Percentiles rank a stretch among this genome's conserved stretches.
phyloP scores from a whole-genome alignment of 2,113 vertebrate genomes.

The Equus przewalskii region DNA sequence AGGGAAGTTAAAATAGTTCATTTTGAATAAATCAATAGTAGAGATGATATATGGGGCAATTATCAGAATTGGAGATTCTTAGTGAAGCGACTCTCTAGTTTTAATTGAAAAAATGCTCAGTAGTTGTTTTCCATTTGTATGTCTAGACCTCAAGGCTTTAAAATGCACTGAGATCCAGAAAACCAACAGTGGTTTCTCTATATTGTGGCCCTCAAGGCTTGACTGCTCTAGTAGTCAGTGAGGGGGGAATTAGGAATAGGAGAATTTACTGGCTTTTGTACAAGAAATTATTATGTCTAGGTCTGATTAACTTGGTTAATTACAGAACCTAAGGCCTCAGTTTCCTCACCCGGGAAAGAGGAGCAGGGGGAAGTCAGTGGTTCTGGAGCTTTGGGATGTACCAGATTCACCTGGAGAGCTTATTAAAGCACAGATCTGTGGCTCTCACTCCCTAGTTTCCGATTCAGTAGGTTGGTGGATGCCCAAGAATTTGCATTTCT shows the following conservation, averaged over 20 bases:
- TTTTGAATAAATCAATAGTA: constrained; percentile 28
- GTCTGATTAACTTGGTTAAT: not conserved
- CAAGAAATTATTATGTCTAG: not conserved
- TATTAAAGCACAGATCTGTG: not conserved
- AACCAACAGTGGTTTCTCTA: not conserved
- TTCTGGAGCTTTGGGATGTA: not conserved
- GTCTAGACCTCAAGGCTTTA: not conserved
- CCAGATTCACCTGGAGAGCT: not conserved
- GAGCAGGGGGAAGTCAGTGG: not conserved
- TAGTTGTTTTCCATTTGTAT: not conserved
- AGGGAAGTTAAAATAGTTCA: not conserved
- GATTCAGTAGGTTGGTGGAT: not conserved
- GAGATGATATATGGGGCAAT: not conserved
- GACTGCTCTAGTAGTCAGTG: not conserved
- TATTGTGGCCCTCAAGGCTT: not conserved
- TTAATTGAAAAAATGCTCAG: not conserved
- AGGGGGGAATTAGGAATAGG: not conserved
- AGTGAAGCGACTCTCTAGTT: not conserved
- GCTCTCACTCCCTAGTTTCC: not conserved
- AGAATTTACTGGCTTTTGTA: not conserved
- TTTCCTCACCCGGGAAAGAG: not conserved
- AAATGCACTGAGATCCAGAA: not conserved
- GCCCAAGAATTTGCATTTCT: not conserved
- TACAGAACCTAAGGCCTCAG: not conserved
- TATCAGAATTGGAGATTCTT: not conserved